phyloP scores from a whole-genome alignment of 2,113 vertebrate genomes.

The Pelvicachromis taeniatus region DNA sequence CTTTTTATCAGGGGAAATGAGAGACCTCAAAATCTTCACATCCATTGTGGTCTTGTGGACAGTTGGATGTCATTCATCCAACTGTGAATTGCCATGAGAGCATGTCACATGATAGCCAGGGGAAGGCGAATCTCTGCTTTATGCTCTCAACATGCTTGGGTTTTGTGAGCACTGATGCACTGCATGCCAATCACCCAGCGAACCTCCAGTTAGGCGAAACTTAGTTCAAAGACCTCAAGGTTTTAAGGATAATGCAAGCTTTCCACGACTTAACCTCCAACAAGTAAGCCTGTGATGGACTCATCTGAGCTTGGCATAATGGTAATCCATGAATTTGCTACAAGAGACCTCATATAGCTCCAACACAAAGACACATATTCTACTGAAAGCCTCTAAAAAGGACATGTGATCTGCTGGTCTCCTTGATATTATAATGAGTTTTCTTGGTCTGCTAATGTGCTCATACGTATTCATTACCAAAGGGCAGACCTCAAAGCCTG shows the following conservation, averaged over 20 bases:
- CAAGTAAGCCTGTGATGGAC: background rate
- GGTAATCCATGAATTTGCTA: background rate
- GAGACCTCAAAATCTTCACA: background rate
- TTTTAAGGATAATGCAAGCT: background rate
- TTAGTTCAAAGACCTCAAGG: background rate
- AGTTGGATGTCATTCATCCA: background rate
- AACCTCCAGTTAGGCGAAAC: background rate
- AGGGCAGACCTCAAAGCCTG: constrained; percentile 50
- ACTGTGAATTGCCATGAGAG: background rate
- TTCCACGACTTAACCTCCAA: background rate
- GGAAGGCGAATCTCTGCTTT: background rate
- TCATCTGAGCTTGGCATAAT: background rate
- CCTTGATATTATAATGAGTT: constrained; percentile 67
- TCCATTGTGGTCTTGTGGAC: background rate
- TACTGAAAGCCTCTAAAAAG: constrained; percentile 30
- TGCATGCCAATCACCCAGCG: background rate
- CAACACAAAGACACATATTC: background rate
- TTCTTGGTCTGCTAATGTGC: constrained; percentile 53
- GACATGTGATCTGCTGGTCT: constrained; percentile 30
- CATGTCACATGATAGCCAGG: background rate
- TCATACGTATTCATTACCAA: constrained; percentile 61
- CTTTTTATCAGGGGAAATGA: constrained; percentile 16
- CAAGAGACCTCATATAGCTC: background rate
- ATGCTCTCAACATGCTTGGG: background rate
- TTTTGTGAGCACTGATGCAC: background rate